Evolutionary conservation across 2,113 vertebrate species (phyloP), one percentile per base, ranked within the genome.

Genomic region (Phrynosoma platyrhinos): DNA sequence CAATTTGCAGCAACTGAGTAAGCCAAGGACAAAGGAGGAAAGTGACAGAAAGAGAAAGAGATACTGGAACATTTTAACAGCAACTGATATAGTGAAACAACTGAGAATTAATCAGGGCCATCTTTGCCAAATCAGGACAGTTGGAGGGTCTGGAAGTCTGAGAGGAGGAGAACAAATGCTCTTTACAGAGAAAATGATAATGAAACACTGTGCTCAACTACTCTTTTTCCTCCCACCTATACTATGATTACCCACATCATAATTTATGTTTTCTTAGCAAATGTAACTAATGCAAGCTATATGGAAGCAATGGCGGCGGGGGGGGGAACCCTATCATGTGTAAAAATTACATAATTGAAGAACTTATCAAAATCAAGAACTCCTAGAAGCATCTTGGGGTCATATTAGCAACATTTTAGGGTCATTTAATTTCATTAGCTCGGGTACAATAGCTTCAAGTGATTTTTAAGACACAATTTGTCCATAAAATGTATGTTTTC

Each of bases 401-500:
- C 92, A 96, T 95, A 96, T 92, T 91, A 95, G 84, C 72, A 94
- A 94, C 91, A 95, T 95, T 95, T 89, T 95, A 96, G 95, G 93
- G 93, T 94, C 93, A 94, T 96, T 96, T 96, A 93, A 96, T 96
- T 95, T 93, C 92, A 96, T 96, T 96, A 97, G 95, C 91, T 93
- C 92, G 79, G 69, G 89, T 86, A 36, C 89, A 93, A 89, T 78
- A 92, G 89, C 91, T 96, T 95, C 93, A 93, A 96, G 94, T 95
- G 95, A 95, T 95, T 96, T 96, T 96, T 96, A 96, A 94, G 94
- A 92, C 93, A 30, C 96, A 96, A 95, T 97, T 97, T 97, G 92
- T 95, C 95, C 95, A 95, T 96, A 96, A 97, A 97, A 95, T 96
- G 94, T 93, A 94, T 96, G 96, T 92, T 97, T 97, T 97, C 97